A percentile compares a stretch with the other conserved stretches of the same genome.
Evolutionary conservation across 1,140 invertebrate genomes (phyloP).

Genomic region (Temnothorax nylanderi): DNA sequence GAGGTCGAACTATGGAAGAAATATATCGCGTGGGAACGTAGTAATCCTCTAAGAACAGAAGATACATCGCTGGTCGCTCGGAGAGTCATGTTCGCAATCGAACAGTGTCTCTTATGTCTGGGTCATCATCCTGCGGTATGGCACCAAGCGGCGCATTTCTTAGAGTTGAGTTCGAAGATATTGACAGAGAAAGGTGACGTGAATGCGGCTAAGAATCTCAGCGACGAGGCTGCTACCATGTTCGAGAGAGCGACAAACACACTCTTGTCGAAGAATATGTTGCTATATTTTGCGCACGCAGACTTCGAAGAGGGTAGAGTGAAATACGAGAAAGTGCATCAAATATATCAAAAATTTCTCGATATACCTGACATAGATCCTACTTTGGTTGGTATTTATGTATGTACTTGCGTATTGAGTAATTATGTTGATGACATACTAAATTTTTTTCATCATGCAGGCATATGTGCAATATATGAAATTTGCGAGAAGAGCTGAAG

Average conservation of each 20-base stretch:
- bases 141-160: slow-evolving; percentile 98
- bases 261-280: slow-evolving; percentile 95
- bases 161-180: slow-evolving; percentile 97
- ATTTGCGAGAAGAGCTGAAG: slow-evolving; percentile 98
- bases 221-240: slow-evolving; percentile 97
- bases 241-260: slow-evolving; percentile 96
- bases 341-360: slow-evolving; percentile 97
- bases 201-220: slow-evolving; percentile 95
- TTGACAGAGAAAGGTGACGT: slow-evolving; percentile 98
- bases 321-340: slow-evolving; percentile 98
- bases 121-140: slow-evolving; percentile 99
- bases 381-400: slow-evolving; percentile 91
- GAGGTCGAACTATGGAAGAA: slow-evolving; percentile 99
- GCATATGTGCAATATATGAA: slow-evolving; percentile 99
- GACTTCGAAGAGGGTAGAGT: slow-evolving; percentile 99
- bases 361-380: slow-evolving; percentile 97
- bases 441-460: slow-evolving; percentile 85
- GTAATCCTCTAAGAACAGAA: slow-evolving; percentile 97
- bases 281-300: slow-evolving; percentile 99
- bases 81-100: slow-evolving; percentile 99
- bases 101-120: slow-evolving; percentile 98
- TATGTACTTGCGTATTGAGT: slow-evolving; percentile 42
- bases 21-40: slow-evolving; percentile 98
- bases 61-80: slow-evolving; percentile 97
- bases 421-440: slow-evolving; percentile 37